Percentiles rank a stretch among this genome's conserved stretches.
phyloP scores from a whole-genome alignment of 2,113 vertebrate species.

The Oreamnos americanus region DNA sequence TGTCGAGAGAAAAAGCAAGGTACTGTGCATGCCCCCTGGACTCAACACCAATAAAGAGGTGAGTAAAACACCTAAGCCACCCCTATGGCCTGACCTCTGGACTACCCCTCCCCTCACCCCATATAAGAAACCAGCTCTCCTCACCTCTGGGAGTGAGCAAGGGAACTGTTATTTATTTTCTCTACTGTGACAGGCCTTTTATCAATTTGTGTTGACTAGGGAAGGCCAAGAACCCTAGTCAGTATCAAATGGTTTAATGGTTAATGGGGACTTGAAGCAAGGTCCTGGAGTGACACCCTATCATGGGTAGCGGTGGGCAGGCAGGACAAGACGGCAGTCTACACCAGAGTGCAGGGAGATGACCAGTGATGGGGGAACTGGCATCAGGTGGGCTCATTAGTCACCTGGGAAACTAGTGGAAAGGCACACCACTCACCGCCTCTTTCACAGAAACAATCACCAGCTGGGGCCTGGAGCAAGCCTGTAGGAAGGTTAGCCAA shows the following conservation, averaged over 20 bases:
- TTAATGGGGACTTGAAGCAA: background rate
- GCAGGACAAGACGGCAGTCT: background rate
- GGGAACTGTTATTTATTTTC: background rate
- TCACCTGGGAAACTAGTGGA: background rate
- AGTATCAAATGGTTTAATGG: background rate
- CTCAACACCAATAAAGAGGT: background rate
- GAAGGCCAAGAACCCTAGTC: background rate
- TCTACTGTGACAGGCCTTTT: background rate
- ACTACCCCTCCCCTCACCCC: background rate
- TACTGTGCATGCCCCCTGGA: background rate
- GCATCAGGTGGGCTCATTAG: background rate
- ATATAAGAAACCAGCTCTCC: background rate
- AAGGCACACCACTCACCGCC: background rate
- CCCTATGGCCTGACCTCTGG: background rate
- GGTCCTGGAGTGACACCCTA: background rate
- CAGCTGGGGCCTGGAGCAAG: background rate
- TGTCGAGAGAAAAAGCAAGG: background rate
- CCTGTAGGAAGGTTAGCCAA: background rate
- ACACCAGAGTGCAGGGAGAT: background rate
- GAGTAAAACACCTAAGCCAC: background rate
- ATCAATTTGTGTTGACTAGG: background rate
- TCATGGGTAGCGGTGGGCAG: accelerated
- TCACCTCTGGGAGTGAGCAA: background rate
- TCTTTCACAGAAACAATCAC: background rate
- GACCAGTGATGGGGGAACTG: background rate